phyloP scores from a whole-genome alignment of 2,888 invertebrate genomes.

The Dichetophora obliterata region DNA sequence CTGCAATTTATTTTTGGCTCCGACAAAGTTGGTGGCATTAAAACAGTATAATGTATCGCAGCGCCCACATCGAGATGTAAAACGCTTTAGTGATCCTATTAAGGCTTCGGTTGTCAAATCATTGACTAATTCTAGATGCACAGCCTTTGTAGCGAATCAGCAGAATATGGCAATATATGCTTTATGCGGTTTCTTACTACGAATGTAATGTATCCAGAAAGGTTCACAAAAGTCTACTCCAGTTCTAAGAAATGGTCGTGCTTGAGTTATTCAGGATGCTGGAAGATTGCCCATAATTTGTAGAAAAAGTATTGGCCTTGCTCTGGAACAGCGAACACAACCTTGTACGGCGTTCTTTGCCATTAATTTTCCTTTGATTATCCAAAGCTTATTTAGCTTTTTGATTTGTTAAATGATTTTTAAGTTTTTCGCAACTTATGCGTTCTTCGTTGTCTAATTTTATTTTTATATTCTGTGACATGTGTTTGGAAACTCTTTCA shows the following conservation, averaged over 20 bases:
- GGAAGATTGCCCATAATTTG: slow-evolving; percentile 30
- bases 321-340: slow-evolving; percentile 44
- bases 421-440: too few relatives aligned
- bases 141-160: neutral
- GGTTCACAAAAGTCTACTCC: slow-evolving; percentile 44
- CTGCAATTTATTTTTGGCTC: slow-evolving; percentile 2
- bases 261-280: too few relatives aligned
- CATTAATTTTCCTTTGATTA: slow-evolving; percentile 46
- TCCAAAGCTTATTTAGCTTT: too few relatives aligned
- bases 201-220: slow-evolving; percentile 36
- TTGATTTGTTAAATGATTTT: too few relatives aligned
- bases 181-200: slow-evolving; percentile 41
- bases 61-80: neutral
- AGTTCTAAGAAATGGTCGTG: slow-evolving; percentile 4
- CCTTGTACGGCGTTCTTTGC: slow-evolving; percentile 33
- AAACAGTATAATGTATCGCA: neutral
- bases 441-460: too few relatives aligned
- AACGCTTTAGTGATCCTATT: neutral
- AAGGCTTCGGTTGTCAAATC: neutral
- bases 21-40: neutral
- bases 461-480: too few relatives aligned
- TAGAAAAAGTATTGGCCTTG: slow-evolving; percentile 37
- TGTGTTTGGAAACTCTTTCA: too few relatives aligned
- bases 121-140: neutral
- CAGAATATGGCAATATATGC: too few relatives aligned